Base-by-base conservation (phyloP, 2,888 invertebrate genomes). In the Harpalus rufipes region DNA sequence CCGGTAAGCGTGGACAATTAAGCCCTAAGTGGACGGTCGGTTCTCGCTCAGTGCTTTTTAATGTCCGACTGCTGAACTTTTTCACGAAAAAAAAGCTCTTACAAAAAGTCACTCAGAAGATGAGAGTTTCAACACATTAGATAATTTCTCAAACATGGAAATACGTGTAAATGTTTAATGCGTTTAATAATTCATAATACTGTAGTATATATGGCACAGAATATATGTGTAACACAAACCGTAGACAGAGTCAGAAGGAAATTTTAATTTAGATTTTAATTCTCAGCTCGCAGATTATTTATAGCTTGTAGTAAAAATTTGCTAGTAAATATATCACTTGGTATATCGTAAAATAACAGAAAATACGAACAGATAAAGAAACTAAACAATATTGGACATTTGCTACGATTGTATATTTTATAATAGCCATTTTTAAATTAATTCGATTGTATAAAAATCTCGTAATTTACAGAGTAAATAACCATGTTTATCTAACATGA, bases 221-320 rank as follows among this genome's bases (percentile, higher is more conserved):
- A 18, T 10, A 18, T 10, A 18, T 18, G 16, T 18, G 59, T 14
- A 65, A 65, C 4, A 8, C 65, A 65, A 65, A 8, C 8, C 10
- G 21, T 3, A 21, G 25, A 65, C 65, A 25, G 59, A 12, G 18
- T 7, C n/a, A 61, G 10, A 21, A n/a, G 12, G n/a, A 65, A 65
- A 65, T 65, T 65, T 65, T 65, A 65, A 65, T 65, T 65, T 65
- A 65, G 65, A 65, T 65, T 65, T 32, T 32, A 65, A 65, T 65
- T 65, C 65, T n/a, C 65, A 21, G 32, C n/a, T 32, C 1, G 21
- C 21, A 8, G 10, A 1, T 10, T 12, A 65, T 65, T 65, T 65
- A 65, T 25, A 5, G 8, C 6, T 25, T 25, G 65, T 21, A 65
- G 65, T 65, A 65, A 65, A 65, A 65, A 32, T 65, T 1, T 16